A percentile compares a stretch with the other conserved stretches of the same genome.
Evolutionary conservation across 2,113 vertebrate genomes (phyloP).

Genomic region (Python bivittatus): DNA sequence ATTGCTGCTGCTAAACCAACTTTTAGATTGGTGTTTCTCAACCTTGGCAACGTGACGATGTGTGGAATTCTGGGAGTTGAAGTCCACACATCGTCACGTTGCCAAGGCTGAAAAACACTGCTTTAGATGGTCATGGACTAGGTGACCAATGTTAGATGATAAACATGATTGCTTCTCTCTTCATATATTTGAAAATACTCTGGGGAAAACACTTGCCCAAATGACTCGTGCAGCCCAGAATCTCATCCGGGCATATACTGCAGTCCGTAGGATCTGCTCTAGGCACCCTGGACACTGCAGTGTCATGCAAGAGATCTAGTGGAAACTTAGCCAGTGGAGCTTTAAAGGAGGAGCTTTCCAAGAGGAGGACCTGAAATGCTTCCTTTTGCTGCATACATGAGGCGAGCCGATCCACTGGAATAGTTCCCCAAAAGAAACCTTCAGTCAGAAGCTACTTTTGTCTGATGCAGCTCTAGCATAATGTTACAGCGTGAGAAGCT

Average conservation of each 20-base stretch:
- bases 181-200: background rate
- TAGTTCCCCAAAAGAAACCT: background rate
- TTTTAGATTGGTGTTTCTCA: background rate
- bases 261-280: background rate
- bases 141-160: background rate
- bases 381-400: background rate
- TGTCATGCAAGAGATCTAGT: background rate
- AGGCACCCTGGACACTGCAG: background rate
- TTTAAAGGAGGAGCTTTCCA: background rate
- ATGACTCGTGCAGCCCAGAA: background rate
- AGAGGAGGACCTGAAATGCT: background rate
- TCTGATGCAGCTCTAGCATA: background rate
- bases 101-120: background rate
- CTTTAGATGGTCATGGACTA: background rate
- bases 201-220: background rate
- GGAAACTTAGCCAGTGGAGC: no score
- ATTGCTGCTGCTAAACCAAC: background rate
- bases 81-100: background rate
- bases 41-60: background rate
- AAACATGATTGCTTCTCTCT: background rate
- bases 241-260: background rate
- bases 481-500: background rate
- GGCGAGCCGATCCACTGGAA: background rate
- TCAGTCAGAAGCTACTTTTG: background rate
- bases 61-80: background rate